phyloP scores from a whole-genome alignment of 1,140 invertebrate genomes.

The Lamellibrachia luymesi region DNA sequence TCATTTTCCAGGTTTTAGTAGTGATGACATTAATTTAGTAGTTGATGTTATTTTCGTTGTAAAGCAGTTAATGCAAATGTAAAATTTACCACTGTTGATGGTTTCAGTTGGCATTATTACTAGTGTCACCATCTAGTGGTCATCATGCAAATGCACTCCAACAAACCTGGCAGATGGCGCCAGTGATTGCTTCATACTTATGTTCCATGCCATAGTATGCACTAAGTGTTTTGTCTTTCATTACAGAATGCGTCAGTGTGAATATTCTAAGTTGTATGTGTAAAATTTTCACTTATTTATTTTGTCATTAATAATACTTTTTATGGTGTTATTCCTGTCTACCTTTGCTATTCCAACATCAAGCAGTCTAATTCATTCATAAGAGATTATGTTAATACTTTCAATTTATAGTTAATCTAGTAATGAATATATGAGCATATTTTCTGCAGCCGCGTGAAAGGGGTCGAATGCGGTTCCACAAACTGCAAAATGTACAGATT shows the following conservation, averaged over 20 bases:
- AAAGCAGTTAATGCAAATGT: background rate
- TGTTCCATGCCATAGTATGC: background rate
- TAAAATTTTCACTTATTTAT: background rate
- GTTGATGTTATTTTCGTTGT: background rate
- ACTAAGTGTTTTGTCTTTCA: background rate
- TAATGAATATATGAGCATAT: slow-evolving; percentile 33
- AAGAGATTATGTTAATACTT: slow-evolving; percentile 12
- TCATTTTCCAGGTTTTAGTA: too few relatives aligned
- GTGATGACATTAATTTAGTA: background rate
- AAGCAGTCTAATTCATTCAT: slow-evolving; percentile 6
- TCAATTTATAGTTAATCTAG: background rate
- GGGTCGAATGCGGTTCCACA: slow-evolving; percentile 87
- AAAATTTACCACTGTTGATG: background rate
- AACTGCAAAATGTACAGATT: slow-evolving; percentile 94
- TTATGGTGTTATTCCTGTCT: background rate
- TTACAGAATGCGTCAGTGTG: background rate
- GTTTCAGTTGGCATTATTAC: background rate
- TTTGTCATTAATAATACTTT: background rate
- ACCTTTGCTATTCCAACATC: background rate
- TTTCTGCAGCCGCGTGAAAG: slow-evolving; percentile 84
- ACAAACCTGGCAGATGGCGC: background rate
- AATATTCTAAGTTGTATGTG: background rate
- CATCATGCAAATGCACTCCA: background rate
- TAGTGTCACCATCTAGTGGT: background rate
- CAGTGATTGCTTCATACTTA: background rate